Evolutionary conservation across 2,797 vertebrate genomes (phyloP), one percentile per base, ranked within the genome.

Genomic region (Sebastes diaconus): DNA sequence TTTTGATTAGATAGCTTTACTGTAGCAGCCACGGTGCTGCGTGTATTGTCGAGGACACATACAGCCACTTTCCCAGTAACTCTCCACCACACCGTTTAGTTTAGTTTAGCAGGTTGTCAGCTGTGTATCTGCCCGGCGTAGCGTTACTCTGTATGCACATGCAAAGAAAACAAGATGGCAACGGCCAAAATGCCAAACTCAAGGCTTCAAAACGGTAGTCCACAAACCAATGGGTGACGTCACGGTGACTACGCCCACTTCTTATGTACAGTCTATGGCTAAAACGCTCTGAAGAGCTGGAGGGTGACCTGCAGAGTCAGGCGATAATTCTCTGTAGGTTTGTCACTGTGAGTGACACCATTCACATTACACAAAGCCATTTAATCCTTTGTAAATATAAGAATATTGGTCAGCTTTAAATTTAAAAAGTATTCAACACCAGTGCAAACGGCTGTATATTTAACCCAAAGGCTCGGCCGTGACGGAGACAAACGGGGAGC

Each of bases 371-470:
- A 39, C 22, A 42, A 27, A 64, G 2, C 6, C 13, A n/a, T 54
- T 32, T 30, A 5, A 52, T 67, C 22, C 8, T 29, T 68, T 57
- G 8, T 77, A 34, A 29, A 4, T 57, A 3, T 25, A 16, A 22
- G 27, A 59, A 69, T 54, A 42, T 16, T 30, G 52, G 55, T 66
- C 34, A 67, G 27, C 27, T 79, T 36, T 71, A 59, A 24, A 58
- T 27, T 66, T 34, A 32, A 52, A 68, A 68, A 22, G 27, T 29
- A 18, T 24, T 64, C 34, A 55, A 60, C 39, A 27, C 34, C 14
- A 30, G 24, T 52, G n/a, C 27, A 58, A 55, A 74, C 11, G 42
- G 64, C n/a, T 71, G 60, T 79, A 57, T 80, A 58, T 87, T 77
- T 86, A 84, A 75, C 72, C 60, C 39, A 14, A 1, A 2, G 27